phyloP scores from a whole-genome alignment of 1,140 invertebrate genomes.

The Drosophila erecta region DNA sequence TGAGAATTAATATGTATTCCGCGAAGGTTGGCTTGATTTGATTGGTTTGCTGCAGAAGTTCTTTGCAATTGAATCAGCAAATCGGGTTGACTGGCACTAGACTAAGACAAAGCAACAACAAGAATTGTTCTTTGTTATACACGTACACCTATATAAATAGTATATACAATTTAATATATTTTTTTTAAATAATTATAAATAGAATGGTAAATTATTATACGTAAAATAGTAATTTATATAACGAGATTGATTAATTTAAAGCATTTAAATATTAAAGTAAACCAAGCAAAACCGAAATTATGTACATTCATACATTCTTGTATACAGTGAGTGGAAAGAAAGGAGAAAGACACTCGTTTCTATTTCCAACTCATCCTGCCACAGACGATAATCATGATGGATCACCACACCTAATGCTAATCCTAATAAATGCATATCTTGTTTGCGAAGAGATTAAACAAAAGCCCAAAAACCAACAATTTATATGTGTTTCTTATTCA shows the following conservation, averaged over 20 bases:
- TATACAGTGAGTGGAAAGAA: conserved; percentile 4
- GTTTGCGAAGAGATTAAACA: conserved; percentile 79
- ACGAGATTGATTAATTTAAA: conserved; percentile 29
- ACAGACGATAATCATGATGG: conserved; percentile 32
- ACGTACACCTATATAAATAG: conserved; percentile 26
- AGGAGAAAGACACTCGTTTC: neutral
- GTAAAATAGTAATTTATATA: conserved; percentile 43
- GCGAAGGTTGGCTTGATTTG: conserved; percentile 18
- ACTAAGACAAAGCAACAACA: conserved; percentile 52
- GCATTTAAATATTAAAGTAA: conserved; percentile 22
- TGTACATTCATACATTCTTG: conserved; percentile 25
- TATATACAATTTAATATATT: conserved; percentile 23
- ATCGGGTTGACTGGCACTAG: conserved; percentile 44
- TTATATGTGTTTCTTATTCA: conserved; percentile 77
- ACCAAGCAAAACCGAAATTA: conserved; percentile 12
- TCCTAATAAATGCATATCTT: conserved; percentile 66
- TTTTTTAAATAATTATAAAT: conserved; percentile 44
- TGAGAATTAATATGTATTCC: conserved; percentile 27
- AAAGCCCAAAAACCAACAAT: conserved; percentile 61
- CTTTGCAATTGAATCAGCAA: conserved; percentile 5
- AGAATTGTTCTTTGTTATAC: conserved; percentile 49
- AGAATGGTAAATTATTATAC: conserved; percentile 34
- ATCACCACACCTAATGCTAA: conserved; percentile 46
- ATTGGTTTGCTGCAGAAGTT: conserved; percentile 18
- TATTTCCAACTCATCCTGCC: conserved; percentile 2